A percentile compares a stretch with the other conserved stretches of the same genome.
These are phyloP conservation scores for Lophura nycthemera DNA, from an alignment of 2,113 vertebrate genomes.

Conservation along the genomic window DNA sequence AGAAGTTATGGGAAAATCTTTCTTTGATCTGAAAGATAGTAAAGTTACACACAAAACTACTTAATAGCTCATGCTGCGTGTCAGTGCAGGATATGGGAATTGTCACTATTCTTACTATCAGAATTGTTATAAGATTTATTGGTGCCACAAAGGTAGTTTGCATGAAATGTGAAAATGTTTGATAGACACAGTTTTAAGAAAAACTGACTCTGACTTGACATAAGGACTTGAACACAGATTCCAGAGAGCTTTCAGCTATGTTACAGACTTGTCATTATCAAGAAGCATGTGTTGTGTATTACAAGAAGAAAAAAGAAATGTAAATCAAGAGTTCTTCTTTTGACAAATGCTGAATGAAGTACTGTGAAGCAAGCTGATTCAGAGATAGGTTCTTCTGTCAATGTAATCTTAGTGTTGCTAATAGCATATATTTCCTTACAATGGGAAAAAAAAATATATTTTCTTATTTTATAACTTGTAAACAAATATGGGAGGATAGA, in stretches of 20 bases:
- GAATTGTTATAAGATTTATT: neutral
- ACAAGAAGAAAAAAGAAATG: neutral
- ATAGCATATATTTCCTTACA: neutral
- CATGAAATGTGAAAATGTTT: neutral
- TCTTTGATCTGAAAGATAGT: neutral
- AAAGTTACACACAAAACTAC: neutral
- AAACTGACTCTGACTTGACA: neutral
- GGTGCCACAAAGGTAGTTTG: neutral
- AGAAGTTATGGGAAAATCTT: neutral
- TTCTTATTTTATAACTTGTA: neutral
- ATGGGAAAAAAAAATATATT: neutral
- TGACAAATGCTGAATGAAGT: neutral
- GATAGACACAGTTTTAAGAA: neutral
- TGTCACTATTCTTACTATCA: neutral
- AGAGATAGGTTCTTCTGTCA: neutral
- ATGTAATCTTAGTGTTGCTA: neutral
- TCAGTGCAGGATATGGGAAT: neutral
- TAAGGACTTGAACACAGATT: neutral
- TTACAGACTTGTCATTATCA: neutral
- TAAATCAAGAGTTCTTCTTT: neutral
- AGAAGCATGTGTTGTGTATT: neutral
- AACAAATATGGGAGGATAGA: neutral
- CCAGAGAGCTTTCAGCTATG: neutral
- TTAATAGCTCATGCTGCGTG: neutral
- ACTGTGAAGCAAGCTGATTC: neutral